Evolutionary conservation across 92 coral and sea anemone genomes (phyloP).

Genomic region (Galaxea fascicularis): DNA sequence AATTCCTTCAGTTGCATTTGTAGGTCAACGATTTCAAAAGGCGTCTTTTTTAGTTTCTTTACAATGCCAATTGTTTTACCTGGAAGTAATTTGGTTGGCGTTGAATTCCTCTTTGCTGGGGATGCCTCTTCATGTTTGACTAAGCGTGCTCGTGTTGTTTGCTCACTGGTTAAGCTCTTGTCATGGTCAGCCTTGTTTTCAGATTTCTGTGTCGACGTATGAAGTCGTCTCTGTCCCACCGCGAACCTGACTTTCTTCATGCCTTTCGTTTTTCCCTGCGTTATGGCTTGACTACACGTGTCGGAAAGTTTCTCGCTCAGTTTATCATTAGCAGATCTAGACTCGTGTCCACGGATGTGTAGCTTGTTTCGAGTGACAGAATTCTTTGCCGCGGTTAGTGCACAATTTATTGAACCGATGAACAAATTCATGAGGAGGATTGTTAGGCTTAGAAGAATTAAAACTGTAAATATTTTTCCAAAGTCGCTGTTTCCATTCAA

Average conservation of each 20-base stretch:
- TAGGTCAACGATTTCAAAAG: neutral
- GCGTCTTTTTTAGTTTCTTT: too few species aligned
- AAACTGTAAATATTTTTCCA: slow-evolving; percentile 19
- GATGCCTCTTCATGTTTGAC: neutral
- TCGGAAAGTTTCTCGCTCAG: neutral
- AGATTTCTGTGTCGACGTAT: neutral
- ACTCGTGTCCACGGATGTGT: neutral
- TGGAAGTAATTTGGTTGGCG: neutral
- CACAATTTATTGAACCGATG: slow-evolving; percentile 57
- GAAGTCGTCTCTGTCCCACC: neutral
- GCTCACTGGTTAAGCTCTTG: neutral
- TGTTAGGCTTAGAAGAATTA: slow-evolving; percentile 44
- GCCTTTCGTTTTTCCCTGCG: neutral
- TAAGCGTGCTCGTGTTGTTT: neutral
- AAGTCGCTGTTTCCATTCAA: neutral
- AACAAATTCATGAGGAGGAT: slow-evolving; percentile 63
- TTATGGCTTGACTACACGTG: neutral
- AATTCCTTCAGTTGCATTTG: neutral
- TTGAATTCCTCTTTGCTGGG: too few species aligned
- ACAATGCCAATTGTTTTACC: neutral
- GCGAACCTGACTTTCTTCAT: too few species aligned
- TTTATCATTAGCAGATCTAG: neutral
- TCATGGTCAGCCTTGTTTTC: neutral
- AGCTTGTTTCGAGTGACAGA: neutral
- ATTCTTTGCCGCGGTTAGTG: slow-evolving; percentile 1